phyloP scores from a whole-genome alignment of 2,888 invertebrate species.

The Neocrepidodera transversa region DNA sequence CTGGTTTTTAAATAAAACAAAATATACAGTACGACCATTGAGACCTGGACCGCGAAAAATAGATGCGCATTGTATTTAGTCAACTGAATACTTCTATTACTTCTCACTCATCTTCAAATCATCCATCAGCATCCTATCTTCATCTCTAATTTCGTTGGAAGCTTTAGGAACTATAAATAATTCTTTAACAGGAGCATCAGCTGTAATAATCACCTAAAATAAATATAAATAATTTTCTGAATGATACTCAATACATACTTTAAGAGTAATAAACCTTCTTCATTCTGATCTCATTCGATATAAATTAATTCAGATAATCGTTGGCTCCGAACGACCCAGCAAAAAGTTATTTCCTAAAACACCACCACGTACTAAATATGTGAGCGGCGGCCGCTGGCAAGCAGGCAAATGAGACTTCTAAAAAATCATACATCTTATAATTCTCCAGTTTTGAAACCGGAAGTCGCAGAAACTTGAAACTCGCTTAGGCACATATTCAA shows the following conservation, averaged over 20 bases:
- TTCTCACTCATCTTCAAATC: constrained; percentile 85
- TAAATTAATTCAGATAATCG: constrained; percentile 87
- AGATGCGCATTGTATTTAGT: too few relatives aligned
- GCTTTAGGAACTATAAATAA: constrained; percentile 70
- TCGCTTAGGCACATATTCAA: too few relatives aligned
- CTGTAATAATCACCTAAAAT: constrained; percentile 75
- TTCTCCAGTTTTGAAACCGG: too few relatives aligned
- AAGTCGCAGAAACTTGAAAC: too few relatives aligned
- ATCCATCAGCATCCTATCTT: constrained; percentile 91
- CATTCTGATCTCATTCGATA: constrained; percentile 80
- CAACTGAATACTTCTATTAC: too few relatives aligned
- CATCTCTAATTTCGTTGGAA: constrained; percentile 65
- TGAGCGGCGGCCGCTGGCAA: too few relatives aligned
- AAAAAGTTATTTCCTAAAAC: constrained; percentile 90
- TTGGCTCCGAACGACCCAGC: constrained; percentile 90
- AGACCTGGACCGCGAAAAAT: too few relatives aligned
- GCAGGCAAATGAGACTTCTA: too few relatives aligned
- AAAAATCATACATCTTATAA: too few relatives aligned
- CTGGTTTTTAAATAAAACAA: too few relatives aligned
- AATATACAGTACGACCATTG: too few relatives aligned
- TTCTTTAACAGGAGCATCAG: constrained; percentile 77
- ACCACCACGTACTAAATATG: constrained; percentile 93
- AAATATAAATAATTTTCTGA: too few relatives aligned
- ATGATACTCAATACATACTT: constrained; percentile 83
- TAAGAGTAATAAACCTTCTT: constrained; percentile 93